Base-by-base conservation (phyloP, 2,797 vertebrate genomes). In the Pangasius sanitwongsei region DNA sequence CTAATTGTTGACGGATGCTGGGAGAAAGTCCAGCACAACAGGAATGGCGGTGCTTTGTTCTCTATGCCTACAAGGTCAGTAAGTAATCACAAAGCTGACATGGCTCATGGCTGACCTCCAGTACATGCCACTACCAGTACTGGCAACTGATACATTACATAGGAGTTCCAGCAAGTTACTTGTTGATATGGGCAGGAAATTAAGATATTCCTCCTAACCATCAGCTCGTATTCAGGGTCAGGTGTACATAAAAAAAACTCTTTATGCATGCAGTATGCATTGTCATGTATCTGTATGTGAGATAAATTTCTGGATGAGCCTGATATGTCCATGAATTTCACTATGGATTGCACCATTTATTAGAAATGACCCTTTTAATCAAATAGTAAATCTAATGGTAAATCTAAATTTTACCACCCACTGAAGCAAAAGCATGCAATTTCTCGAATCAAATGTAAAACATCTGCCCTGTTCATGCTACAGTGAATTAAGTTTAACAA, bases 1-100 rank as follows among this genome's bases (percentile, higher is more conserved):
- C 81, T 94, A 94, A 95, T 95, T 94, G 93, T 91, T 94, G 92
- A 94, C 91, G 53, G 92, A 93, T 95, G 92, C 85, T 90, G 86
- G 86, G 74, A 92, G 93, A 92, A 91, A 89, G 50, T 86, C 90
- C 16, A 91, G 72, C 89, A 87, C 85, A 65, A 92, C 92, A 84
- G 92, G 91, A 95, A 93, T 81, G 67, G 80, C 74, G 37, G 85
- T 7, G 61, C 91, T 94, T 92, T 94, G 92, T 94, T 93, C 91
- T 89, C 48, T 90, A 34, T 86, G 6, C 80, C 88, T 70, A 83
- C 70, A 3, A 88, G 90, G 88, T 87, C 74, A 69, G 61, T 1
- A 87, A 88, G 85, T 91, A 90, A 91, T 94, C 87, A 78, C 31
- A 91, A 91, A 91, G 91, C 90, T 92, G 83, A 87, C 1, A 34